Base-by-base conservation (phyloP, 1,140 invertebrate species). In the Bombus confusus region DNA sequence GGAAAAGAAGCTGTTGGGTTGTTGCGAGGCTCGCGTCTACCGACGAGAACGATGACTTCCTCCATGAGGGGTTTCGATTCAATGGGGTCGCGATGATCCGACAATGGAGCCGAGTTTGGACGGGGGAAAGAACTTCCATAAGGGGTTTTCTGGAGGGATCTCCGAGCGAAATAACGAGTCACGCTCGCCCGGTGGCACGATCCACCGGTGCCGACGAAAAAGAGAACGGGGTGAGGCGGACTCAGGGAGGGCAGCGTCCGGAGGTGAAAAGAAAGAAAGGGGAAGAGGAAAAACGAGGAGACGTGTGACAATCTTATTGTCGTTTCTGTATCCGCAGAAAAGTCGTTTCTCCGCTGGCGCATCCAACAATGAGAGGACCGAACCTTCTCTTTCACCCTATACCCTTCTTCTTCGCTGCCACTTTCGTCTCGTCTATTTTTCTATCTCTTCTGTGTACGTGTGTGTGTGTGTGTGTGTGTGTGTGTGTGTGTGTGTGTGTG, bases 51-150 rank as follows among this genome's bases (percentile, higher is more conserved):
- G 88, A 93, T 92, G 91, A 93, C 92, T 93, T 91, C 89, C 91
- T 92, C 88, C 31, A 90, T 87, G 90, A 91, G 83, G 87, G 88
- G 75, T n/a, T 90, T 93, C 90, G 90, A 92, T 92, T 93, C 91
- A 90, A 91, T 93, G 87, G 92, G 91, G 91, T 93, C 89, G 91
- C 88, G 91, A 93, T 93, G 92, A 93, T 92, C 92, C 90, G 87
- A 93, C 91, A 93, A 93, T 92, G 79, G 91, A 85, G 86, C 76
- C 15, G 77, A 90, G 89, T 88, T 88, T 83, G 82, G 83, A 77
- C 69, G 83, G 86, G 90, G 87, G 87, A 89, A 90, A 92, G 89
- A 90, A 92, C 85, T 83, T 85, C 37, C 86, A 80, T 66, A 83
- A 87, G 89, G 81, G 89, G 74, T 84, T 89, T 83, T 81, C 69